A percentile compares a stretch with the other conserved stretches of the same genome.
Conservation (phyloP, 2,113 vertebrate species). For the Microcebus murinus region DNA sequence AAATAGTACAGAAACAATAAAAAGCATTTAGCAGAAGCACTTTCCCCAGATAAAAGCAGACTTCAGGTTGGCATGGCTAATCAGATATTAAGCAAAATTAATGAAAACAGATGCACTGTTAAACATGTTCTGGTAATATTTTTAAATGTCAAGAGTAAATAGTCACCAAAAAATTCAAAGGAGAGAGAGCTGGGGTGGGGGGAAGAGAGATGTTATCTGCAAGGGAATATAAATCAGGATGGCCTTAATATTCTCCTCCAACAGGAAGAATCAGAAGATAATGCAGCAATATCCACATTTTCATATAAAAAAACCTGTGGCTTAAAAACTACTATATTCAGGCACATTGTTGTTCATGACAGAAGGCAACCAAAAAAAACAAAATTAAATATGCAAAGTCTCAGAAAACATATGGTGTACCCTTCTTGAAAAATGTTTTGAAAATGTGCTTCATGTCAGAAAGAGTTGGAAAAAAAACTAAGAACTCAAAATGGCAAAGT, state of each 20-base stretch:
- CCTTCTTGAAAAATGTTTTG: not conserved
- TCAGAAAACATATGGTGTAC: not conserved
- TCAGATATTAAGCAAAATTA: not conserved
- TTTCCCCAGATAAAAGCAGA: not conserved
- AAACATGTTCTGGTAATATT: not conserved
- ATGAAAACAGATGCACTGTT: not conserved
- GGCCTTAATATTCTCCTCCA: not conserved
- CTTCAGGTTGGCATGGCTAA: not conserved
- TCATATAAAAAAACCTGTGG: not conserved
- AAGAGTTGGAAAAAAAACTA: not conserved
- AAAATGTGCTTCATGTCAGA: not conserved
- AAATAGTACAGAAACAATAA: not conserved
- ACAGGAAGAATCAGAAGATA: not conserved
- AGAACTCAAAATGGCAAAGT: not conserved
- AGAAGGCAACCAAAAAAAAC: not conserved
- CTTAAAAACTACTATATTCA: not conserved
- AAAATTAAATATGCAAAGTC: not conserved
- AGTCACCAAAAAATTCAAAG: not conserved
- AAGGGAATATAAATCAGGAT: not conserved
- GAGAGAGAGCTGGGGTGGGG: too few species aligned
- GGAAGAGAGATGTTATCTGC: not conserved
- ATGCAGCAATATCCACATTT: not conserved
- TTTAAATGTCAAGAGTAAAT: not conserved
- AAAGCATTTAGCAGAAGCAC: not conserved
- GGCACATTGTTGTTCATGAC: not conserved